These are phyloP conservation scores for Drosophila trapezifrons DNA, from an alignment of 1,140 invertebrate genomes.

Conservation along the genomic window DNA sequence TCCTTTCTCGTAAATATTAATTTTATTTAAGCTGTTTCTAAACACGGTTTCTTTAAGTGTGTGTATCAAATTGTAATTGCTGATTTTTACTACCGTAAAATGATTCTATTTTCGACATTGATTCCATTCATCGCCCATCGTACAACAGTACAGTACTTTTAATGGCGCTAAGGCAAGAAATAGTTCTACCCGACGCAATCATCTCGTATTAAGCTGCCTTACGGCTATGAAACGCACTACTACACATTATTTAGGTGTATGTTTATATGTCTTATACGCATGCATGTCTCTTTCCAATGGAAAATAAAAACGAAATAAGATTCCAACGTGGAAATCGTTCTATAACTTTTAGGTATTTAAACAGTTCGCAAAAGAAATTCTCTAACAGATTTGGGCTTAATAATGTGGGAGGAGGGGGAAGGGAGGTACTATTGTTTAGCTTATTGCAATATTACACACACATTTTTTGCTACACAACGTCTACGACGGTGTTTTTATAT, in stretches of 20 bases:
- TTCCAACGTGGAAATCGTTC: slow-evolving; percentile 8
- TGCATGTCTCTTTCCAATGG: slow-evolving; percentile 34
- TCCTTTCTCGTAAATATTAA: slow-evolving; percentile 45
- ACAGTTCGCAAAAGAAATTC: slow-evolving; percentile 17
- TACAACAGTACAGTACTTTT: slow-evolving; percentile 15
- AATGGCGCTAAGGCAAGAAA: slow-evolving; percentile 29
- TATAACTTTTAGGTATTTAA: not conserved
- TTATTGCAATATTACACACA: slow-evolving; percentile 51
- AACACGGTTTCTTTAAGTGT: slow-evolving; percentile 21
- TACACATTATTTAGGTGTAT: slow-evolving; percentile 5
- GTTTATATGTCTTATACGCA: slow-evolving; percentile 20
- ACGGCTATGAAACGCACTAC: slow-evolving; percentile 21
- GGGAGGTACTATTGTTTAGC: slow-evolving; percentile 22
- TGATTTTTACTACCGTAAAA: slow-evolving; percentile 35
- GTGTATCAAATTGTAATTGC: slow-evolving; percentile 29
- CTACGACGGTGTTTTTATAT: slow-evolving; percentile 25
- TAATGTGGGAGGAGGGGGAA: no score
- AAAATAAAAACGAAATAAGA: slow-evolving; percentile 17
- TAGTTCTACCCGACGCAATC: not conserved
- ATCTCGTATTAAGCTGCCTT: not conserved
- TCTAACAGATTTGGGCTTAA: slow-evolving; percentile 19
- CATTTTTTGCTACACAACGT: slow-evolving; percentile 29
- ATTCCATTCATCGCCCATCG: slow-evolving; percentile 7
- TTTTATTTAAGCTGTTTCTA: slow-evolving; percentile 39
- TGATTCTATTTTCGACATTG: slow-evolving; percentile 15